phyloP scores from a whole-genome alignment of 2,113 vertebrate genomes.

The Narcine bancroftii region DNA sequence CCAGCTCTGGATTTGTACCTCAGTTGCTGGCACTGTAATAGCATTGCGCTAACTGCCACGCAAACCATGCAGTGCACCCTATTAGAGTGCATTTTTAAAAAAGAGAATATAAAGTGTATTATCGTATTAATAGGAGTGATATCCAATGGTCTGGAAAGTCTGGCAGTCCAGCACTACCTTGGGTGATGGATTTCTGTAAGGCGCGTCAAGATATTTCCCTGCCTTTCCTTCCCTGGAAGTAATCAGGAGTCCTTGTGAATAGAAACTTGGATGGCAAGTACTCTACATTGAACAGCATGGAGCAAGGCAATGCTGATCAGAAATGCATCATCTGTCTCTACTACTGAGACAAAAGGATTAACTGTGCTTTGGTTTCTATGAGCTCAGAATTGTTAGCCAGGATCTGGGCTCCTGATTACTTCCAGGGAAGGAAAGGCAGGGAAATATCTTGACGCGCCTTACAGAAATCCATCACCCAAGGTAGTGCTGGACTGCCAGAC shows the following conservation, averaged over 20 bases:
- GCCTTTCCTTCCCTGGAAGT: not conserved
- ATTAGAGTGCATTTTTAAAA: too few relatives aligned
- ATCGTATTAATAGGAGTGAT: too few relatives aligned
- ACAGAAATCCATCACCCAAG: too few relatives aligned
- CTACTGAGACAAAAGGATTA: not conserved
- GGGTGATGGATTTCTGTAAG: too few relatives aligned
- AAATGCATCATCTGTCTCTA: not conserved
- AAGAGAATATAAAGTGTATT: too few relatives aligned
- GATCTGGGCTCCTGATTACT: not conserved
- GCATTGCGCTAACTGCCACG: too few relatives aligned
- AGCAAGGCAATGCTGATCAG: not conserved
- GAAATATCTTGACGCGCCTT: not conserved
- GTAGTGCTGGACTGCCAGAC: too few relatives aligned
- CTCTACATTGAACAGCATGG: not conserved
- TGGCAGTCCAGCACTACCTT: too few relatives aligned
- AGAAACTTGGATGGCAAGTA: not conserved
- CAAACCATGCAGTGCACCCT: too few relatives aligned
- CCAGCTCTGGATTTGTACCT: too few relatives aligned
- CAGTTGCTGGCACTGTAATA: too few relatives aligned
- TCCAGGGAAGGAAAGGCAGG: not conserved
- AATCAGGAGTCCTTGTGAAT: not conserved
- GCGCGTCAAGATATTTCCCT: not conserved
- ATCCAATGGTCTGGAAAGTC: too few relatives aligned
- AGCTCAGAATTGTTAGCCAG: not conserved
- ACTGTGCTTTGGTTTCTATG: not conserved